Conservation (phyloP, 2,888 invertebrate species). For the Melieria omissa region DNA sequence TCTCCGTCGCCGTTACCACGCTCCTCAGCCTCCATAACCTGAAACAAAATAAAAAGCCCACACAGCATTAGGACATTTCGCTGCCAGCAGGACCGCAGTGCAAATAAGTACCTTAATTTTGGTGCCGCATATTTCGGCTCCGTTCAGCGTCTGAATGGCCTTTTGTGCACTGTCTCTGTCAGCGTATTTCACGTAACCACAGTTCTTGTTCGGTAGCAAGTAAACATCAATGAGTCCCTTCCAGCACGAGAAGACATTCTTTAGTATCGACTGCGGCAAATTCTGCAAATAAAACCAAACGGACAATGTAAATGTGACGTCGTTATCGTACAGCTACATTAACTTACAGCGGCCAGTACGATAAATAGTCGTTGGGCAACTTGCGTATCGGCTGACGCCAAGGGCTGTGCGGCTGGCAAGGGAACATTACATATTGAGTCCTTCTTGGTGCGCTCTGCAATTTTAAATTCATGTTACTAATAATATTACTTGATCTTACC, state of each 20-base stretch:
- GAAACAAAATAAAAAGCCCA: too few relatives aligned
- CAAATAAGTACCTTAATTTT: slow-evolving; percentile 70
- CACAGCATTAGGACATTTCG: too few relatives aligned
- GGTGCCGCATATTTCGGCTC: slow-evolving; percentile 87
- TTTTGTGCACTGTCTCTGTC: slow-evolving; percentile 75
- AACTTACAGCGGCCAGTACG: slow-evolving; percentile 66
- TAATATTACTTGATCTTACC: neutral
- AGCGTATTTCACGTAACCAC: slow-evolving; percentile 92
- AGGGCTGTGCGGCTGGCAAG: slow-evolving; percentile 74
- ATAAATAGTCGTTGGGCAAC: slow-evolving; percentile 77
- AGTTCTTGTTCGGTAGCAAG: slow-evolving; percentile 88
- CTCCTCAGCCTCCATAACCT: slow-evolving; percentile 90
- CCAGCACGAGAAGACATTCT: slow-evolving; percentile 91
- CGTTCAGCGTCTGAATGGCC: slow-evolving; percentile 74
- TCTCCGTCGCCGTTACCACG: slow-evolving; percentile 62
- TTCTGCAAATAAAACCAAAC: slow-evolving; percentile 62
- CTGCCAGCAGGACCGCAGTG: too few relatives aligned
- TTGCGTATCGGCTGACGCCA: slow-evolving; percentile 75
- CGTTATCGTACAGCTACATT: neutral
- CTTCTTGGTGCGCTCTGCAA: slow-evolving; percentile 59
- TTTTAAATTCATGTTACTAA: neutral
- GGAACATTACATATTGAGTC: slow-evolving; percentile 74
- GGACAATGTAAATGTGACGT: too few relatives aligned
- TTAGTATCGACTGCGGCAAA: slow-evolving; percentile 82
- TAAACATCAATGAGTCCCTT: slow-evolving; percentile 91